Base-by-base conservation (phyloP, 2,797 vertebrate genomes). In the Pygocentrus nattereri region DNA sequence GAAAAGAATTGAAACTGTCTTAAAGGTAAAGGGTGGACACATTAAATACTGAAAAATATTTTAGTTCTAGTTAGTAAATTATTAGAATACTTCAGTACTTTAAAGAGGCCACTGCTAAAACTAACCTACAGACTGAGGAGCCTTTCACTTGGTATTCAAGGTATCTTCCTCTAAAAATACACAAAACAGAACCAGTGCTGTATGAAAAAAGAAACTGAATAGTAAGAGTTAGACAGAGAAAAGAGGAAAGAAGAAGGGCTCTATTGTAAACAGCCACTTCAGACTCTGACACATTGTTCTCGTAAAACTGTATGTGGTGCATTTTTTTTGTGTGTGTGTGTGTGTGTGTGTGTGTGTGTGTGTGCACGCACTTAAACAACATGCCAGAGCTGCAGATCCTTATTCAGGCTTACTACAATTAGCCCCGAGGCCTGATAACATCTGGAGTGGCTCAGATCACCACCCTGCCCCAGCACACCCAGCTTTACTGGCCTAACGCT, bases 371-470 rank as follows among this genome's bases (percentile, higher is more conserved):
- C 56, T 81, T 80, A 70, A 68, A 73, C 50, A 80, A 68, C 2
- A 38, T 74, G 71, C 78, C 76, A 82, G 70, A 87, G 74, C 83
- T 80, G 81, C 49, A 81, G 86, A 65, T 80, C 70, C 83, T 83
- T 80, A 84, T 31, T 73, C 41, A 68, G 83, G n/a, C 74, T 86
- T 78, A 77, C 83, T 74, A 81, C 67, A 74, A 68, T 79, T 80
- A 82, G 67, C 69, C 78, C 56, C 52, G 34, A 54, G 83, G 83
- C 80, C 59, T 83, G 84, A 78, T 83, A 87, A 84, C 85, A 88
- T 88, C 86, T 87, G 86, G 80, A 85, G 78, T 76, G 78, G 58
- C 72, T 87, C 76, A 78, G 73, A 83, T 68, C 70, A 49, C 76
- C 65, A 58, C 64, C 78, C 64, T 72, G 58, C 77, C 31, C 41